phyloP scores from a whole-genome alignment of 2,113 vertebrate genomes.

The Vulpes ferrilata region DNA sequence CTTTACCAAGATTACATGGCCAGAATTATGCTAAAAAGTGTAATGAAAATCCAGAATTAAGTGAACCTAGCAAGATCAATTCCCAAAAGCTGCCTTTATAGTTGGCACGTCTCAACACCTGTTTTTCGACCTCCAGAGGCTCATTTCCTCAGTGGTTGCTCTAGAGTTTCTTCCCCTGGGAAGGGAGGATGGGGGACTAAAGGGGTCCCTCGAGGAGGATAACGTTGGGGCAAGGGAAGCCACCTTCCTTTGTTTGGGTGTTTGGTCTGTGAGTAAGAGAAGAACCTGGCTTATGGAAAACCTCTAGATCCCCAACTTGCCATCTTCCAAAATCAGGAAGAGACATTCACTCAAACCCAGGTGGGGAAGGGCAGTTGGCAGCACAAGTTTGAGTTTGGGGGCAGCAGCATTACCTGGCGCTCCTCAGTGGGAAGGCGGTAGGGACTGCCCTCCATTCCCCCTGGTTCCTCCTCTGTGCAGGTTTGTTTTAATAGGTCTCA shows the following conservation, averaged over 20 bases:
- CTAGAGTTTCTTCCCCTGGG: not conserved
- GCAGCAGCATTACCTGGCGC: not conserved
- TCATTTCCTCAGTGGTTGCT: not conserved
- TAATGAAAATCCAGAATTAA: conserved; percentile 39
- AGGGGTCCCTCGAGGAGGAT: not conserved
- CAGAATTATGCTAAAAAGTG: conserved; percentile 23
- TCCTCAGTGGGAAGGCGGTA: not conserved
- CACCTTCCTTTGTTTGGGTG: not conserved
- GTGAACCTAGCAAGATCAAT: not conserved
- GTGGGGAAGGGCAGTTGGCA: not conserved
- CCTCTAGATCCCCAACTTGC: not conserved
- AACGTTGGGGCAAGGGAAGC: not conserved
- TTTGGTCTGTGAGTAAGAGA: not conserved
- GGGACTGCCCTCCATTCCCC: not conserved
- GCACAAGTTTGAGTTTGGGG: not conserved
- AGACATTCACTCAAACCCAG: not conserved
- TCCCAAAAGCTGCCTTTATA: not conserved
- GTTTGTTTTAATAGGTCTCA: conserved; percentile 10
- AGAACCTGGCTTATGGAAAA: not conserved
- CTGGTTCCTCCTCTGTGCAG: not conserved
- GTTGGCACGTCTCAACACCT: not conserved
- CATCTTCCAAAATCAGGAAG: not conserved
- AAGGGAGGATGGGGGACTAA: not conserved
- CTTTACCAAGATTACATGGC: not conserved
- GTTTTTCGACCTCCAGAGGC: not conserved